Evolutionary conservation across 92 coral and sea anemone species (phyloP), one percentile per base, ranked within the genome.

Genomic region (Diadumene lineata): DNA sequence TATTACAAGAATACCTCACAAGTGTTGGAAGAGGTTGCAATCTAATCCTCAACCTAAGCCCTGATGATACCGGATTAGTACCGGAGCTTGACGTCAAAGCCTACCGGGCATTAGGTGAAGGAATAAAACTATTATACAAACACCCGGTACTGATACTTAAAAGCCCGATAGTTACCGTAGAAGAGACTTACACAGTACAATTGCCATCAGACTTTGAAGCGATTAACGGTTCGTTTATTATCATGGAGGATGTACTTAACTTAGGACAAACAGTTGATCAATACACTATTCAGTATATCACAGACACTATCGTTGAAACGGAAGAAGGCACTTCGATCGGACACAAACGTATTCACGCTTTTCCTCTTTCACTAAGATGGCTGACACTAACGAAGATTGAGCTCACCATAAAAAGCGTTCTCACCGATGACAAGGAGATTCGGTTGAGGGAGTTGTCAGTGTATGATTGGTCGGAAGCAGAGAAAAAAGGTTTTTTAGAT

Each of bases 21-120:
- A 90, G 96, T 43, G 96, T 90, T 27, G 96, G 96, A 3, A 84
- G 89, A 71, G 96, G 96, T 13, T 90, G 96, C 66, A 90, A 88
- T 10, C 62, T 90, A 71, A 79, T 87, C 23, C 89, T 90, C 33
- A 84, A 90, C 65, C 82, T 90, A 31, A 77, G 46, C 72, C 96
- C 96, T 56, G 89, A 90, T 60, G 72, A 74, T 66, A 81, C 87
- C 24, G 96, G 96, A 19, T 31, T 83, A 68, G 89, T 90, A 56
- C 96, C 96, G 77, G 74, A 66, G 34, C 21, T 22, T 24, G 96
- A 90, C 50, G 73, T 80, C 79, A 27, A 70, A 28, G 86, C 72
- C 1, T 90, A 90, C 80, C 69, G 60, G 66, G 72, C 72, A 58
- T 70, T 90, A 18, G 96, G 96, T 22, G 50, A 60, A 28, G 96